Conservation (phyloP, 1,140 invertebrate species). For the Parasteatoda tepidariorum region DNA sequence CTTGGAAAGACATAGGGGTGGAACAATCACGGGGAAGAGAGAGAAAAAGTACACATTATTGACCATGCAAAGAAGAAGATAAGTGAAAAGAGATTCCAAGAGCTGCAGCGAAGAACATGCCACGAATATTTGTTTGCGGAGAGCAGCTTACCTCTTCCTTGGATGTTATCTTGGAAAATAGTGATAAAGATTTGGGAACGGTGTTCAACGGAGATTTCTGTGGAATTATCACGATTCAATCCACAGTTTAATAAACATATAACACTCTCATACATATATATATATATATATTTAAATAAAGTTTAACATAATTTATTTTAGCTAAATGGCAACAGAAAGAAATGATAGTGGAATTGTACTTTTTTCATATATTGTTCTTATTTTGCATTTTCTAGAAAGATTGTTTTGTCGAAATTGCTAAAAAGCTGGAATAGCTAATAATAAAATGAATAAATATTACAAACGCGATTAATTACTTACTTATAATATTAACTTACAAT, state of each 20-base stretch:
- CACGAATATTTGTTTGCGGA: not conserved
- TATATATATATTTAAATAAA: not conserved
- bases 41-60: not conserved
- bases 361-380: no score
- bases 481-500: no score
- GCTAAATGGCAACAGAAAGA: no score
- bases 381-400: no score
- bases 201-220: slow-evolving; percentile 48
- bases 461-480: no score
- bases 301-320: no score
- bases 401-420: no score
- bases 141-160: slow-evolving; percentile 53
- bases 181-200: slow-evolving; percentile 38
- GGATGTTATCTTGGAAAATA: slow-evolving; percentile 37
- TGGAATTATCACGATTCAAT: slow-evolving; percentile 43
- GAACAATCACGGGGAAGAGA: not conserved
- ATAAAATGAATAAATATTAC: no score
- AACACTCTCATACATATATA: not conserved
- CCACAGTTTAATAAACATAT: not conserved
- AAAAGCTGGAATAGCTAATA: no score
- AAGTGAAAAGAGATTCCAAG: not conserved
- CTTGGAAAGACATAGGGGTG: not conserved
- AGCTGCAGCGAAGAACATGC: slow-evolving; percentile 43
- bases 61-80: not conserved
- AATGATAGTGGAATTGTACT: no score